phyloP scores from a whole-genome alignment of 1,140 invertebrate species.

The Conus betulinus region DNA sequence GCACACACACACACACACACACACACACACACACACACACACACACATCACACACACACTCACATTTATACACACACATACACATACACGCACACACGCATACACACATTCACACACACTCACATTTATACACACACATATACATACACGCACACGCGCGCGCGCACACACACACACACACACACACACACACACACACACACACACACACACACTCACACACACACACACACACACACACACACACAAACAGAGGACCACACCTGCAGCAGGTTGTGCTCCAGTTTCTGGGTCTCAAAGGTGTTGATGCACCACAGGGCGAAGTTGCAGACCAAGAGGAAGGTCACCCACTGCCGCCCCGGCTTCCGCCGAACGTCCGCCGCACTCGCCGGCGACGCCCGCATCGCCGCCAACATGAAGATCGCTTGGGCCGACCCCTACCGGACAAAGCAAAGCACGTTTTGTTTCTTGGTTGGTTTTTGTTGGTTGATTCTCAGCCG shows the following conservation, averaged over 20 bases:
- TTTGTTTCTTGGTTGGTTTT: background rate
- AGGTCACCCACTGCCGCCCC: slow-evolving; percentile 95
- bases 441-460: background rate
- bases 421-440: slow-evolving; percentile 80
- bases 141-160: no score
- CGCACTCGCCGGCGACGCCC: slow-evolving; percentile 89
- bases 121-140: no score
- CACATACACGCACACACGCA: no score
- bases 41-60: no score
- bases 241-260: background rate
- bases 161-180: no score
- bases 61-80: no score
- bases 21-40: no score
- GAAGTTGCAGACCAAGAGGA: slow-evolving; percentile 92
- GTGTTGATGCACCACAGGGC: slow-evolving; percentile 69
- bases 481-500: background rate
- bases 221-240: no score
- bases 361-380: slow-evolving; percentile 94
- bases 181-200: no score
- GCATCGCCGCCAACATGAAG: slow-evolving; percentile 81
- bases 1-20: no score
- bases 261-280: slow-evolving; percentile 64
- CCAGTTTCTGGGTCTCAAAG: slow-evolving; percentile 63
- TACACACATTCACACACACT: no score
- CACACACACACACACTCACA: no score